Evolutionary conservation across 2,113 vertebrate species (phyloP).

Genomic region (Carlito syrichta): DNA sequence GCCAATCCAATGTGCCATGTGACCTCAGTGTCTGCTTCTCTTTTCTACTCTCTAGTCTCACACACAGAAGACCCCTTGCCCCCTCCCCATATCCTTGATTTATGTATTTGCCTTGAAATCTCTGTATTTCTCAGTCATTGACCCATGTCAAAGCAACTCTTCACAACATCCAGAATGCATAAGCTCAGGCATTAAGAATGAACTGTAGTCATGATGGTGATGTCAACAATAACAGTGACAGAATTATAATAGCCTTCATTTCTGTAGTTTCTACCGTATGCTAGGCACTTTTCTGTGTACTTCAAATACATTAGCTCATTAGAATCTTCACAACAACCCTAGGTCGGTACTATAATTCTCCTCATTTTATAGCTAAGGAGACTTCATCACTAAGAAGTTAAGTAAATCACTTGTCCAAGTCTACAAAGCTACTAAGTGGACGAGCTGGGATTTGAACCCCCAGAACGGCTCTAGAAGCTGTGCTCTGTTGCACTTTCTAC

Average conservation of each 20-base stretch:
- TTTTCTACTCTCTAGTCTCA: not conserved
- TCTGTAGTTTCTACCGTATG: not conserved
- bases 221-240: not conserved
- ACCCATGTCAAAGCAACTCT: not conserved
- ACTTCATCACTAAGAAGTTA: not conserved
- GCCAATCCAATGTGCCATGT: not conserved
- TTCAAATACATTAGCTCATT: not conserved
- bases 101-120: not conserved
- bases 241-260: not conserved
- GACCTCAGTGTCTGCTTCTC: not conserved
- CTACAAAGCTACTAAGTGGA: not conserved
- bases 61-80: not conserved
- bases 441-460: not conserved
- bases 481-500: not conserved
- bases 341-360: not conserved
- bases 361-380: not conserved
- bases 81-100: not conserved
- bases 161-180: not conserved
- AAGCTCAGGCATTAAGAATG: not conserved
- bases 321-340: not conserved
- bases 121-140: not conserved
- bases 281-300: not conserved
- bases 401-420: not conserved
- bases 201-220: not conserved
- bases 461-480: not conserved